Conservation (phyloP, 2,797 vertebrate species). For the Uromys caudimaculatus region DNA sequence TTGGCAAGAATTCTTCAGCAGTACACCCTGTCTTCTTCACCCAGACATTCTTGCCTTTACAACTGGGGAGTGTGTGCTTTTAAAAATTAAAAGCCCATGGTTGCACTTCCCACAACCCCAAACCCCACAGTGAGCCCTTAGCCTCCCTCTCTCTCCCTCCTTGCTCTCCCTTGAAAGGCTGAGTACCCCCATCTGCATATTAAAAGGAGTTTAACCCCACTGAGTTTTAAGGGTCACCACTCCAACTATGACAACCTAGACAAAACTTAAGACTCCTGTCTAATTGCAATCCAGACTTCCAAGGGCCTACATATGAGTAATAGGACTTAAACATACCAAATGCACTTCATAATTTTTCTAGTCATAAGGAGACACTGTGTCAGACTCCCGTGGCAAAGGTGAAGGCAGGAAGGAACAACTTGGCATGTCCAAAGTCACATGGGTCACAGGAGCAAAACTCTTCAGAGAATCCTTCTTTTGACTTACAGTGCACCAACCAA, state of each 20-base stretch:
- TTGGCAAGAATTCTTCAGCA: constrained; percentile 40
- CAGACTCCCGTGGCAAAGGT: neutral
- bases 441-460: neutral
- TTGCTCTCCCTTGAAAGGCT: neutral
- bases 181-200: neutral
- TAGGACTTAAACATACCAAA: neutral
- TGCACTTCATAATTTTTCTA: neutral
- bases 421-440: neutral
- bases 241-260: neutral
- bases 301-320: neutral
- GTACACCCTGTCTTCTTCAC: constrained; percentile 48
- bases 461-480: neutral
- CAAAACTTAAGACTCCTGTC: neutral
- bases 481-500: neutral
- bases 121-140: neutral
- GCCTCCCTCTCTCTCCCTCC: fast-evolving
- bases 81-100: constrained; percentile 52
- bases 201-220: constrained; percentile 25
- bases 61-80: constrained; percentile 50
- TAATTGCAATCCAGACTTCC: neutral
- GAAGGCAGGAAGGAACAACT: neutral
- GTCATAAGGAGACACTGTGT: neutral
- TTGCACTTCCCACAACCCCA: constrained; percentile 1
- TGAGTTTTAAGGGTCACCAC: constrained; percentile 60
- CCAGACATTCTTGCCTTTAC: constrained; percentile 52